Base-by-base conservation (phyloP, 1,140 invertebrate genomes). In the Drosophila guanche region DNA sequence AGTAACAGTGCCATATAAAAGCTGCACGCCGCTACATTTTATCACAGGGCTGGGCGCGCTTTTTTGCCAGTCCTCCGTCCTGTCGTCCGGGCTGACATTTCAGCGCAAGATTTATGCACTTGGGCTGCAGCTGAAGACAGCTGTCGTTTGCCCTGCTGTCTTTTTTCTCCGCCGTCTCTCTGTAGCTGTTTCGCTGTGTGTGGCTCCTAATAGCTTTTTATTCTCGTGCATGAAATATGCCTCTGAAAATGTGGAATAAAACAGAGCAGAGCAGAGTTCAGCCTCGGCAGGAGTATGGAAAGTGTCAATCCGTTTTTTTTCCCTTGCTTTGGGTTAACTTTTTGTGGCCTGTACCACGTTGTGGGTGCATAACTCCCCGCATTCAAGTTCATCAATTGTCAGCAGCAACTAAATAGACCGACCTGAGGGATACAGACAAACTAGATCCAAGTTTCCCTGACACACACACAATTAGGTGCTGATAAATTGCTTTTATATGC, bases 401-500 rank as follows among this genome's bases (percentile, higher is more conserved):
- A 75, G 53, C 16, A 50, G 41, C 68, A 61, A 57, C 56, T 48
- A 72, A 71, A 72, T 71, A 27, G 56, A 47, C 20, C 40, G 45
- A 22, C 8, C 14, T 8, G 23, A 41, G 68, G 27, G 40, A 29
- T 7, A 67, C 51, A 51, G 50, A 60, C 66, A 20, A 72, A 73
- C 81, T 83, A 88, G 61, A 76, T 56, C 48, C 83, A 78, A 78
- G 83, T 72, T 83, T 59, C 67, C 55, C 73, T 74, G 69, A 88
- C 81, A 86, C 61, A 79, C 56, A 78, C 47, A 86, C 83, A 88
- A 86, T 86, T 86, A 86, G 70, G 83, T 61, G 75, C 71, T 86
- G 83, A 86, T 86, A 88, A 88, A 86, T 86, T 88, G 83, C 83
- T 72, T 83, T 86, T 88, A 84, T 86, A 76, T 88, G 83, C 84